phyloP scores from a whole-genome alignment of 2,113 vertebrate species.

The Narcine bancroftii region DNA sequence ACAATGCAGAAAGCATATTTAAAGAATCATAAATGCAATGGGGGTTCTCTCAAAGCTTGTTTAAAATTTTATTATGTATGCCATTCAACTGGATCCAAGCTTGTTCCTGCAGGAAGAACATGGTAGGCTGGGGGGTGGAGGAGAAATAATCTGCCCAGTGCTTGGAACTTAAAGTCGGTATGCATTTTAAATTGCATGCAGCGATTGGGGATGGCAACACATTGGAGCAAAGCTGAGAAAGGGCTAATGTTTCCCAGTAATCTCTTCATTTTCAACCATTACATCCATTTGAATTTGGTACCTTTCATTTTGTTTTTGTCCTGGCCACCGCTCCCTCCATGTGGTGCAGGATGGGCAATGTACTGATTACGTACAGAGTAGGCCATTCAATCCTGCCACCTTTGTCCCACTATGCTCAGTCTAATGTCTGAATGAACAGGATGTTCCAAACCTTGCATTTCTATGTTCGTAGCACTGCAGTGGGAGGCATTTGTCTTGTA shows the following conservation, averaged over 20 bases:
- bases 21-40: neutral
- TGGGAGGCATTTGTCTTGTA: neutral
- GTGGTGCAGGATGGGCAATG: slow-evolving; percentile 33
- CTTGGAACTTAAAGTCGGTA: neutral
- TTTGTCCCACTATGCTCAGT: too few species aligned
- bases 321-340: slow-evolving; percentile 31
- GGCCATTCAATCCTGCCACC: neutral
- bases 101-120: neutral
- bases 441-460: neutral
- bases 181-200: neutral
- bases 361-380: slow-evolving; percentile 1
- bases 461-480: neutral
- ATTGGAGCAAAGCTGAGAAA: too few species aligned
- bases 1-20: too few species aligned
- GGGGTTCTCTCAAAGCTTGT: neutral
- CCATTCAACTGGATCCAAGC: neutral
- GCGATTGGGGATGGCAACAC: neutral
- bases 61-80: neutral
- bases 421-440: neutral
- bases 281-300: neutral
- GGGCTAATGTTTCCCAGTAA: neutral
- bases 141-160: too few species aligned
- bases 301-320: neutral
- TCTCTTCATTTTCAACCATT: neutral
- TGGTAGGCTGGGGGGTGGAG: too few species aligned